A percentile compares a stretch with the other conserved stretches of the same genome.
Conservation (phyloP, 2,797 vertebrate species). For the Hypotaenidia philippensis region DNA sequence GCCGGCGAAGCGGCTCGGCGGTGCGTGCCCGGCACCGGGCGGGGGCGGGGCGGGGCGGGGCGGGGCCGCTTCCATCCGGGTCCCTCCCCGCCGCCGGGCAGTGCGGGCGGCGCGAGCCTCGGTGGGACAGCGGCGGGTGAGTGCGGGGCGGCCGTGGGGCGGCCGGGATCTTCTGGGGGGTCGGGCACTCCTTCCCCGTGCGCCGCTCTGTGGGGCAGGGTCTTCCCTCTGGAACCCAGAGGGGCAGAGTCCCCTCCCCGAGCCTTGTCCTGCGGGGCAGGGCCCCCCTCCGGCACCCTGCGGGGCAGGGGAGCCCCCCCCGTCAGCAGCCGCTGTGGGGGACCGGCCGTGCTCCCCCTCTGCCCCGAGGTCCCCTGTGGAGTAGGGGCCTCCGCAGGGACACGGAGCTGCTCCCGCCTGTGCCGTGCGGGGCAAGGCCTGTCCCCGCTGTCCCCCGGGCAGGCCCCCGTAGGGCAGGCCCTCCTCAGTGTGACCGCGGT, state of each 20-base stretch:
- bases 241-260: too few relatives aligned
- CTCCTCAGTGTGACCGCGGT: not conserved
- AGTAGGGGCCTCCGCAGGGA: not conserved
- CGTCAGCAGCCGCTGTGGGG: not conserved
- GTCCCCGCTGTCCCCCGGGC: not conserved
- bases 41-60: not conserved
- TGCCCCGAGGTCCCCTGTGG: accelerated
- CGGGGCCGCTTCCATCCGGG: conserved; percentile 36
- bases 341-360: not conserved
- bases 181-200: not conserved
- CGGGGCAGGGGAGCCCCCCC: not conserved
- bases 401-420: not conserved
- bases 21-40: not conserved
- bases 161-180: not conserved
- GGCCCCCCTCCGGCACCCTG: accelerated
- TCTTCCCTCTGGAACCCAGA: too few relatives aligned
- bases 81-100: conserved; percentile 34
- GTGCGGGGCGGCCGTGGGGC: not conserved
- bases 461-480: not conserved
- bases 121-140: conserved; percentile 39
- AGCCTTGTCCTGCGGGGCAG: not conserved
- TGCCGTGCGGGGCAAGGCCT: not conserved
- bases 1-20: not conserved
- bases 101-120: conserved; percentile 37
- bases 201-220: not conserved